phyloP scores from a whole-genome alignment of 2,113 vertebrate species.

The Oxyura jamaicensis region DNA sequence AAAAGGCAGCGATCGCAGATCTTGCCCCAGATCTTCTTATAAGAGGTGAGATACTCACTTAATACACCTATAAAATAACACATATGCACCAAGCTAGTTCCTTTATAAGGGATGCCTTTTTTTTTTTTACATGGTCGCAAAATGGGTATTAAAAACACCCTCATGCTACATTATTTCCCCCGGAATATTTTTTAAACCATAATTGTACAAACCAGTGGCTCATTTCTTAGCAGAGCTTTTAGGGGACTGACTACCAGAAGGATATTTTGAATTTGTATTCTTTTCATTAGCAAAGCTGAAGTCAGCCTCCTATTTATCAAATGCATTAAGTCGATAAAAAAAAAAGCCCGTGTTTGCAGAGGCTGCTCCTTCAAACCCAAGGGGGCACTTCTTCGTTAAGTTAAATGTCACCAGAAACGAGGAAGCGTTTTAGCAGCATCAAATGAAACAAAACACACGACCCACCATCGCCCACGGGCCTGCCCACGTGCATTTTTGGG shows the following conservation, averaged over 20 bases:
- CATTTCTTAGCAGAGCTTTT: not conserved
- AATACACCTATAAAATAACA: not conserved
- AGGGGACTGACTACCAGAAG: not conserved
- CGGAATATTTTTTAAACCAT: not conserved
- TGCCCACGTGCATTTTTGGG: not conserved
- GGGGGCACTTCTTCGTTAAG: not conserved
- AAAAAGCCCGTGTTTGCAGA: not conserved
- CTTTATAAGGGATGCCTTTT: not conserved
- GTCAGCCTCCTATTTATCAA: not conserved
- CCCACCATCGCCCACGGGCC: not conserved
- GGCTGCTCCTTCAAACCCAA: not conserved
- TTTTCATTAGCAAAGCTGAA: not conserved
- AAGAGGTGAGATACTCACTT: not conserved
- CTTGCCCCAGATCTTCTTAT: not conserved
- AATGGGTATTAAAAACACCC: not conserved
- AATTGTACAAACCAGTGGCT: not conserved
- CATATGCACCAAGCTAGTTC: not conserved
- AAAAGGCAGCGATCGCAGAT: not conserved
- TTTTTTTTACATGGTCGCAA: not conserved
- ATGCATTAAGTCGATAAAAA: not conserved
- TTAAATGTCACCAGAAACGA: not conserved
- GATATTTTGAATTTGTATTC: not conserved
- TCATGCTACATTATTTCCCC: not conserved
- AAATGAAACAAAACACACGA: not conserved
- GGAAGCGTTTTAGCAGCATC: not conserved